Evolutionary conservation across 2,888 invertebrate species (phyloP), one percentile per base, ranked within the genome.

Genomic region (Tridacna gigas): DNA sequence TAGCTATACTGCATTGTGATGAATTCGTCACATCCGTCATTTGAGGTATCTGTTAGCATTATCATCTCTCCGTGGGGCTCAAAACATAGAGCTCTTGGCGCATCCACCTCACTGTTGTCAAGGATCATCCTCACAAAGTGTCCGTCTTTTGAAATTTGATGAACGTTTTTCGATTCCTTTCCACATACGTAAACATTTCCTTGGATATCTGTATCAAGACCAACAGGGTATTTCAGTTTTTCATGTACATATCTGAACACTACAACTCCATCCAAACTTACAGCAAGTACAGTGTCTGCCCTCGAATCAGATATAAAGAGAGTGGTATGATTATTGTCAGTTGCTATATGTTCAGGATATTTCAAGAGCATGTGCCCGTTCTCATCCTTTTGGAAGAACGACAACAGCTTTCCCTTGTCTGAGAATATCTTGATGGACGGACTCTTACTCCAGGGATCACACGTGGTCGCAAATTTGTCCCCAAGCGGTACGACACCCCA

Each of bases 111-210:
- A 11, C 28, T 48, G 4, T 79, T 69, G 37, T 76, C 76, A 18
- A 88, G 69, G 47, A 88, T 63, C 5, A 88, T 79, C 45, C 80
- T 60, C 7, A 82, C 37, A 48, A 84, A 77, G n/a, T 80, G 22
- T n/a, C 88, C 88, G 13, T 71, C 61, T 28, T 79, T 80, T 4
- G 83, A 69, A 15, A 88, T 56, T 47, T 86, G 83, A 61, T 88
- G 88, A 4, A 88, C 77, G 60, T 88, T 88, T 45, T 80, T 71
- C 9, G 88, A 88, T 18, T 88, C 86, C 51, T 84, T 88, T 1
- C 88, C 88, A 74, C 86, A 86, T 2, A 88, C 77, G 74, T 88
- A 88, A 2, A 88, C 22, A n/a, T 86, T 78, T 0, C 86, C 86
- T 37, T 88, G 88, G 18, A 20, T 77, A 76, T 88, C 88, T 13